phyloP scores from a whole-genome alignment of 2,888 invertebrate species.

The Troides helena region DNA sequence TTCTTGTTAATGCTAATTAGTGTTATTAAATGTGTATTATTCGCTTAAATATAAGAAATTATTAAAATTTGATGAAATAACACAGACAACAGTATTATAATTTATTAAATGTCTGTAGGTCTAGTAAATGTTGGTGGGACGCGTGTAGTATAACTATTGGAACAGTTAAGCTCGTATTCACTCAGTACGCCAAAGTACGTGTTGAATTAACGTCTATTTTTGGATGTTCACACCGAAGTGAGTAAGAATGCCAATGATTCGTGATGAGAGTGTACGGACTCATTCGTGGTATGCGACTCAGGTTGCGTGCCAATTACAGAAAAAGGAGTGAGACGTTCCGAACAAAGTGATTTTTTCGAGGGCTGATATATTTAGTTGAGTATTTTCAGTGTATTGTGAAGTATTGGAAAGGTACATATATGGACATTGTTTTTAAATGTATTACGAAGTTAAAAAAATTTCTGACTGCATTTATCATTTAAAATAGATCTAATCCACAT shows the following conservation, averaged over 20 bases:
- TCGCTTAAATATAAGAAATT: too few relatives aligned
- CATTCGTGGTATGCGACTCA: constrained; percentile 39
- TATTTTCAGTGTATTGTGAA: background rate
- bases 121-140: background rate
- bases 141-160: background rate
- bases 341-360: constrained; percentile 42
- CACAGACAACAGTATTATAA: background rate
- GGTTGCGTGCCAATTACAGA: constrained; percentile 50
- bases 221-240: constrained; percentile 24
- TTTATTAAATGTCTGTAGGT: background rate
- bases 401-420: background rate
- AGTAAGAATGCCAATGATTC: constrained; percentile 27
- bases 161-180: background rate
- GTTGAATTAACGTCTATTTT: constrained; percentile 23
- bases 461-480: background rate
- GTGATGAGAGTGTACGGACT: constrained; percentile 11
- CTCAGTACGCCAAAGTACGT: constrained; percentile 1
- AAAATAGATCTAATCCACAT: background rate
- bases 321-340: constrained; percentile 47
- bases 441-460: background rate
- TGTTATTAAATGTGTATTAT: too few relatives aligned
- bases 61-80: too few relatives aligned
- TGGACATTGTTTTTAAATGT: background rate
- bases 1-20: too few relatives aligned
- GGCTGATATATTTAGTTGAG: background rate